Percentiles rank a stretch among this genome's conserved stretches.
phyloP scores from a whole-genome alignment of 2,888 invertebrate species.

The Diarsia rubi region DNA sequence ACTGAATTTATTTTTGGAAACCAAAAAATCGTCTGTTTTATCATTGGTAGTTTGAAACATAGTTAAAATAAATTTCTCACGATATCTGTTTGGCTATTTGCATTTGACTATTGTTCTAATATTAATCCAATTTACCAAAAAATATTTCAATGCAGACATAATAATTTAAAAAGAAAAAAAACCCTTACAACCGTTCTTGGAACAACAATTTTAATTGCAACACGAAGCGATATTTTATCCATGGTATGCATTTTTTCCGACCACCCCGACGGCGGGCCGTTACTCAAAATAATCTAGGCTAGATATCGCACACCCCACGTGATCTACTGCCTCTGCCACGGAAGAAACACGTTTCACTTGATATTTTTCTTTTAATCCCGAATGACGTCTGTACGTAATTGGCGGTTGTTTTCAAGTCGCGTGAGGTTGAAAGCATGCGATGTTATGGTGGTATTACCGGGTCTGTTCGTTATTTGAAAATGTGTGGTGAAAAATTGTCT shows the following conservation, averaged over 20 bases:
- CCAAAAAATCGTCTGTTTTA: neutral
- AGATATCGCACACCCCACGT: conserved; percentile 85
- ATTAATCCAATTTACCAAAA: too few species aligned
- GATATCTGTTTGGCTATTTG: neutral
- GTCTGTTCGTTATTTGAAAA: conserved; percentile 31
- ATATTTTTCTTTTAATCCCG: conserved; percentile 80
- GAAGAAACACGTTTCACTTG: conserved; percentile 79
- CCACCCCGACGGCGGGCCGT: conserved; percentile 78
- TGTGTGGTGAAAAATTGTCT: neutral
- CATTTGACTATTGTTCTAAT: neutral
- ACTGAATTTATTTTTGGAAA: neutral
- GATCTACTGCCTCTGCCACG: conserved; percentile 83
- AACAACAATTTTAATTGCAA: conserved; percentile 87
- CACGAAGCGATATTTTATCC: conserved; percentile 86
- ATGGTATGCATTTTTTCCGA: conserved; percentile 80
- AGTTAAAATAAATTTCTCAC: neutral
- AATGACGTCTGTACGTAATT: conserved; percentile 77
- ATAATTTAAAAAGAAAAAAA: conserved; percentile 39
- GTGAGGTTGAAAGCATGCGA: conserved; percentile 71
- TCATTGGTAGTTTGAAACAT: neutral
- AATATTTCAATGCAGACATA: conserved; percentile 31
- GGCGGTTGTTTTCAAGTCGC: conserved; percentile 74
- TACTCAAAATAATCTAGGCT: conserved; percentile 89
- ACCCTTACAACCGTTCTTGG: conserved; percentile 60
- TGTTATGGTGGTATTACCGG: conserved; percentile 54